These are phyloP conservation scores for Eulacestoma nigropectus DNA, from an alignment of 2,113 vertebrate genomes.

Conservation along the genomic window DNA sequence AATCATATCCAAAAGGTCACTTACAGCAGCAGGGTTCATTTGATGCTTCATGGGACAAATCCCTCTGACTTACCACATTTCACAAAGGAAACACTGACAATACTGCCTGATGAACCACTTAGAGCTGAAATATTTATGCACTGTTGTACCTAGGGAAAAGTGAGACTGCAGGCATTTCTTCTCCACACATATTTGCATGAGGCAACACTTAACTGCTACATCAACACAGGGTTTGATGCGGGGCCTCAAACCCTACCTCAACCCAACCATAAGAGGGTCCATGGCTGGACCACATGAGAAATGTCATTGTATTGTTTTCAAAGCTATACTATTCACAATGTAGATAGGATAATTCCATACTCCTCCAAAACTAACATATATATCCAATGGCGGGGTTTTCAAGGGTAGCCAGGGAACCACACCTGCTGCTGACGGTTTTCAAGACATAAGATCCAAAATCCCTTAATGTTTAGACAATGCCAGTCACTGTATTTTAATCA, in stretches of 20 bases:
- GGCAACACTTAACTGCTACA: background rate
- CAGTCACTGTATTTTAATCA: background rate
- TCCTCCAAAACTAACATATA: background rate
- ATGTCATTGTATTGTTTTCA: background rate
- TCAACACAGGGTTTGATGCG: background rate
- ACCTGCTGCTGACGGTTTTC: background rate
- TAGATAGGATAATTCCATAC: background rate
- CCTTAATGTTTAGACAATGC: background rate
- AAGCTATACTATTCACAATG: background rate
- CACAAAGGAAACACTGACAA: background rate
- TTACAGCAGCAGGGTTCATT: background rate
- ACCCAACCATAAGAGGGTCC: background rate
- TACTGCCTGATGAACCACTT: background rate
- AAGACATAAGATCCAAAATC: background rate
- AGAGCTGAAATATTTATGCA: background rate
- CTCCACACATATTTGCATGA: background rate
- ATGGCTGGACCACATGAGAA: background rate
- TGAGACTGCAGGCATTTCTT: background rate
- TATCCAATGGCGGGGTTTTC: background rate
- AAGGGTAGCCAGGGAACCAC: background rate
- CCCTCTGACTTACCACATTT: background rate
- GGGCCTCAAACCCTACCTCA: background rate
- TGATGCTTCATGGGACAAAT: background rate
- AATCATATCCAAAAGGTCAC: background rate
- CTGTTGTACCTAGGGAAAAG: background rate